Percentiles rank a stretch among this genome's conserved stretches.
Conservation (phyloP, 2,797 vertebrate genomes). For the Lacerta viridis region DNA sequence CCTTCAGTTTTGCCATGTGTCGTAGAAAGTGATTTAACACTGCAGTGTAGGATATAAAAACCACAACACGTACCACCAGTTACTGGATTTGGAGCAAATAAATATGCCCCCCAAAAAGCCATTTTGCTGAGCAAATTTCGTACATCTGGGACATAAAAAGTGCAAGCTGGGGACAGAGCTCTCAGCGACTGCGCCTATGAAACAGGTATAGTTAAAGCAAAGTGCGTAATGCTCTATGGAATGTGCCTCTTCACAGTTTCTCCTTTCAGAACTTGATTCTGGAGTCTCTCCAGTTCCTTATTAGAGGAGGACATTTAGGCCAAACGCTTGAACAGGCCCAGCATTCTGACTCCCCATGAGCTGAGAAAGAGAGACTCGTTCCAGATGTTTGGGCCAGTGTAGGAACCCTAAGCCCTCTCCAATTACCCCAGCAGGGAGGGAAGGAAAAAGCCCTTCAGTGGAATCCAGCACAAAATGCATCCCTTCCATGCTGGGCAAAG, state of each 20-base stretch:
- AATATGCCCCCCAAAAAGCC: background rate
- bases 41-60: background rate
- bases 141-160: no score
- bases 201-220: slow-evolving; percentile 2
- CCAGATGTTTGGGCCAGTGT: background rate
- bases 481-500: slow-evolving; percentile 3
- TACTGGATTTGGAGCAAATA: background rate
- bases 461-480: background rate
- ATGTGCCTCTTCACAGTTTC: slow-evolving; percentile 24
- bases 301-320: background rate
- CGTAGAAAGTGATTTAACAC: background rate
- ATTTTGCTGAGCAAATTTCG: background rate
- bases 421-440: slow-evolving; percentile 22
- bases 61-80: background rate
- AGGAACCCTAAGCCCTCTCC: slow-evolving; percentile 35
- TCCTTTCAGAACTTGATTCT: slow-evolving; percentile 7
- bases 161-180: background rate
- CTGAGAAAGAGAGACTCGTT: background rate
- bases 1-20: background rate
- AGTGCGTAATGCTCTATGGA: background rate
- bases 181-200: background rate
- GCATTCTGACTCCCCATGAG: slow-evolving; percentile 33
- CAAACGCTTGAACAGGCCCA: slow-evolving; percentile 31
- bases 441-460: slow-evolving; percentile 49
- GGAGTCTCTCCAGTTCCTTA: slow-evolving; percentile 32